Evolutionary conservation across 30 jellyfish, hydroid and myxozoan species (phyloP), one percentile per base, ranked within the genome.

Genomic region (Mastigias papua): DNA sequence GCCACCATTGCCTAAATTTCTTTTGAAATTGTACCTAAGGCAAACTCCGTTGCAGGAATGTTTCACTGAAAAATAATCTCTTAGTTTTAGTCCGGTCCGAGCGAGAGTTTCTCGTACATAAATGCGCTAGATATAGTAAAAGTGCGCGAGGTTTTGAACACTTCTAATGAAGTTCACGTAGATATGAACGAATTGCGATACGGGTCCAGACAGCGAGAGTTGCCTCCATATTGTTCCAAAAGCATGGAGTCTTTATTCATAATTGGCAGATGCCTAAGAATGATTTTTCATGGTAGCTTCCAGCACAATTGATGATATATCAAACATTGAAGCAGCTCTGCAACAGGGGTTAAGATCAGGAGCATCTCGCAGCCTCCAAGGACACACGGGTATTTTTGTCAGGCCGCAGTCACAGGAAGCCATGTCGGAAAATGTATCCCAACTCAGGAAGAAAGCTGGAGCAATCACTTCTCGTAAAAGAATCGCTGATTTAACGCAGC

Each of bases 121-220:
- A 58, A 17, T 11, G 29, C 70, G 4, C 26, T 58, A 58, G 26
- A 20, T 11, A 11, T 58, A 7, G 29, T 8, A 58, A 8, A 58
- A 20, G 70, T 17, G 50, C 37, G 73, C 49, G 68, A 9, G 80
- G 23, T 61, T 78, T 22, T 26, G 54, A 49, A 35, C 37, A 62
- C 30, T 62, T 62, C 34, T n/a, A n/a, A n/a, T n/a, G 73, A 20
- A 62, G 73, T 62, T 21, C 16, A 46, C 60, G 16, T 46, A 46
- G 60, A 46, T 46, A 16, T 46, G 60, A 46, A 46, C 32, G 60
- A 46, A 46, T 16, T 6, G n/a, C n/a, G n/a, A n/a, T n/a, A n/a
- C n/a, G 8, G 67, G 89, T 79, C 89, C 76, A 63, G 25, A 58
- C 86, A 25, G 80, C 87, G 93, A 70, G 93, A 84, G 93, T 84